Evolutionary conservation across 2,113 vertebrate genomes (phyloP), one percentile per base, ranked within the genome.

Genomic region (Labrus mixtus): DNA sequence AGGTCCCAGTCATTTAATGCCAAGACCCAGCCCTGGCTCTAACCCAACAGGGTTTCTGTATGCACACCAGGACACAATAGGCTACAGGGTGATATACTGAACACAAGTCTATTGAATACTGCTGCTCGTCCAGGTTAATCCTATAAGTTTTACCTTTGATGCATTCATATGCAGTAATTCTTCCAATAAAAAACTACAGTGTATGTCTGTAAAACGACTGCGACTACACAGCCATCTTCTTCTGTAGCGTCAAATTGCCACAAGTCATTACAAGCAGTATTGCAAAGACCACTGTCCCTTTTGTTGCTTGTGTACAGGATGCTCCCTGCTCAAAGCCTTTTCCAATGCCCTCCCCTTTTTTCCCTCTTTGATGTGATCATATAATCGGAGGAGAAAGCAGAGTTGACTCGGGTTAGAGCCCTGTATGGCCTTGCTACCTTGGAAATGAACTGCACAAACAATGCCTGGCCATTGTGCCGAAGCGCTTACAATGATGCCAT

Each of bases 1-100:
- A 81, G 88, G 79, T 90, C 82, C 83, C 87, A 92, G 83, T 92
- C 90, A 90, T 90, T 92, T 90, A 93, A 91, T 91, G 86, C 90
- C 89, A 90, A 83, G 84, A 80, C 83, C 81, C 43, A 48, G 78
- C 67, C 84, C 80, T 61, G 66, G 78, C 86, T 84, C 61, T 75
- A 81, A 76, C 81, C 88, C 84, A 88, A 74, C 75, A 79, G 61
- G 43, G 63, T 82, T 85, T 84, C 79, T 83, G 74, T 78, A 82
- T 88, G 86, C 81, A 88, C 85, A 90, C 70, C 23, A 58, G 85
- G 66, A 56, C 72, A 76, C 71, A 82, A 82, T 69, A 68, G 65
- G 58, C 75, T 81, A 17, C 80, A 71, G 74, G 64, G 48, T 72
- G 57, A 82, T 79, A 61, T 58, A 79, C 66, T 58, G 56, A 85